Evolutionary conservation across 2,888 invertebrate species (phyloP), one percentile per base, ranked within the genome.

Genomic region (Aporophyla nigra): DNA sequence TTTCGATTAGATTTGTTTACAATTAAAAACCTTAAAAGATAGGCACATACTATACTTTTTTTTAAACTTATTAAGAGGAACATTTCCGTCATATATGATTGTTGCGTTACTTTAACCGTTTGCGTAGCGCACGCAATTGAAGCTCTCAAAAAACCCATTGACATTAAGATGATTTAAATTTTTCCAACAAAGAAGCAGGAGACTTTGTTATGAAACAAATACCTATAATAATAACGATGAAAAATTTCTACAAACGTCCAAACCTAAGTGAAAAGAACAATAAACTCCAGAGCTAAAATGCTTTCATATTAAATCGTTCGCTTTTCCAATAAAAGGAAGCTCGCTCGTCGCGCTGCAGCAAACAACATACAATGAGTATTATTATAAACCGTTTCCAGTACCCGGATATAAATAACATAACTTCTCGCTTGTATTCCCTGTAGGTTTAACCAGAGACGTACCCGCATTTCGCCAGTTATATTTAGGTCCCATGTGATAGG

Each of bases 291-390:
- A 21, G 12, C n/a, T 51, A 46, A 24, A 71, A 43, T 79, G 51
- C 4, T 71, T 79, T 77, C 16, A 14, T 80, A 63, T 58, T 63
- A 58, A 79, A 77, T 77, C 33, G n/a, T 43, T 51, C 51, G 71
- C 56, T 71, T 53, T 79, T 79, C 51, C 63, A 77, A 77, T 79
- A 80, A 80, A 71, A 70, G 33, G 27, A 58, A 79, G 33, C 62
- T n/a, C 40, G 19, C 10, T 79, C 59, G 49, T 43, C 49, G 56
- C 43, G 27, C 24, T 53, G 54, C 43, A 58, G 49, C 33, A 51
- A 63, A 63, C 24, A 68, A 43, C n/a, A 51, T 14, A 12, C 24
- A 53, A 53, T 43, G 33, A 49, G 10, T 70, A 62, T 58, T 70
- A 24, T 33, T 77, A 16, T 43, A 70, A 70, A 77, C n/a, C 5